Conservation (phyloP, 2,797 vertebrate species). For the Clamator glandarius region DNA sequence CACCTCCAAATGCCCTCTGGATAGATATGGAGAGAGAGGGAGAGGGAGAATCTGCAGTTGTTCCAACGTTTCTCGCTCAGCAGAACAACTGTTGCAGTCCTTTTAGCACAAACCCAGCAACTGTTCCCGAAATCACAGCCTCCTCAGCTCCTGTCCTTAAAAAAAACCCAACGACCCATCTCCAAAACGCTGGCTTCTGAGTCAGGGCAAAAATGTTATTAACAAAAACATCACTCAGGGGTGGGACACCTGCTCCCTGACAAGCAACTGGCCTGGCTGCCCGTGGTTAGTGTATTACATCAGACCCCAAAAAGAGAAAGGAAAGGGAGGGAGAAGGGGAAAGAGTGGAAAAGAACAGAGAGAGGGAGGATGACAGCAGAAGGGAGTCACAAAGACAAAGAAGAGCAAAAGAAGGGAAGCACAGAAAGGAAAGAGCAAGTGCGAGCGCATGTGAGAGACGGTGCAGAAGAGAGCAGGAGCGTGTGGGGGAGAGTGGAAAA, state of each 20-base stretch:
- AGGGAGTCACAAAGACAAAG: conserved; percentile 49
- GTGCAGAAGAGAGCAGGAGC: conserved; percentile 36
- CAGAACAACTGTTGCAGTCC: conserved; percentile 87
- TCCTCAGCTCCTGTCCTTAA: conserved; percentile 83
- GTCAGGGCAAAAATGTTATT: conserved; percentile 87
- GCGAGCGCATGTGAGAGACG: conserved; percentile 43
- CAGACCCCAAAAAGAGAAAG: conserved; percentile 78
- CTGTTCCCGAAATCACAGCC: conserved; percentile 75
- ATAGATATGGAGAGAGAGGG: conserved; percentile 33
- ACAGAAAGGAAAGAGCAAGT: conserved; percentile 32
- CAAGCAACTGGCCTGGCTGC: conserved; percentile 87
- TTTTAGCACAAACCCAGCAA: conserved; percentile 78
- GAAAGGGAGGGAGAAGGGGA: conserved; percentile 56
- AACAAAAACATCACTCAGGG: conserved; percentile 77
- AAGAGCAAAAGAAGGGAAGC: conserved; percentile 42
- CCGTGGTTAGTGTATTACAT: conserved; percentile 80
- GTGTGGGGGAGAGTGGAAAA: conserved; percentile 27
- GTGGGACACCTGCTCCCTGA: conserved; percentile 90
- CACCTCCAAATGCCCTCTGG: conserved; percentile 81
- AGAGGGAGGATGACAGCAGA: conserved; percentile 39
- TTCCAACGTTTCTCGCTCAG: conserved; percentile 82
- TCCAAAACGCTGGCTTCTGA: conserved; percentile 77
- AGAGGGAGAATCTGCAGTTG: conserved; percentile 83
- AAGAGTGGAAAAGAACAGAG: conserved; percentile 49
- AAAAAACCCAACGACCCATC: conserved; percentile 59